Conservation (phyloP, 2,888 invertebrate genomes). For the Steinernema scapterisci region DNA sequence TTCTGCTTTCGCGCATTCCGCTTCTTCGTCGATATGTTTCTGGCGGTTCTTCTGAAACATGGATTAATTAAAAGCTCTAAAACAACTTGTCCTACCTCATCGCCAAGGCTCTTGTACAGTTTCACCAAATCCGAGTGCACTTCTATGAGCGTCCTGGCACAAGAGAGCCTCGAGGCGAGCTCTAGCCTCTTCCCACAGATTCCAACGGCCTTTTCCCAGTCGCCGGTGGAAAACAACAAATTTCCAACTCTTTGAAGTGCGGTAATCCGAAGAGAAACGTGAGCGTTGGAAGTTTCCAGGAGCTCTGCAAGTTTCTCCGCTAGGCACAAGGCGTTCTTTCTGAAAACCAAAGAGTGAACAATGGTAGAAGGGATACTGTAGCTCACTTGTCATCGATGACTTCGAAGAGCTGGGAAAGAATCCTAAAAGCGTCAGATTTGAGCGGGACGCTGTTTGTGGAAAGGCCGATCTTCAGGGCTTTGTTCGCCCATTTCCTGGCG, state of each 20-base stretch:
- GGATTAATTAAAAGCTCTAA: background rate
- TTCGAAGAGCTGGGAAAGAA: constrained; percentile 24
- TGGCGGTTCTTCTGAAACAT: constrained; percentile 28
- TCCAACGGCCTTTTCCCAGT: constrained; percentile 35
- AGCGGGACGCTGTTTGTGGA: background rate
- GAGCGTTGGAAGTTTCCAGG: background rate
- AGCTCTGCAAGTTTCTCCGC: constrained; percentile 23
- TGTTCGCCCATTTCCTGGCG: constrained; percentile 27
- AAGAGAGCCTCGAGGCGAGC: constrained; percentile 21
- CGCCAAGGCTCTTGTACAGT: constrained; percentile 31
- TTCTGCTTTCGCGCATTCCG: background rate
- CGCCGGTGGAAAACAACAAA: constrained; percentile 34
- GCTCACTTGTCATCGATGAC: constrained; percentile 2
- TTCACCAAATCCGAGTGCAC: constrained; percentile 31
- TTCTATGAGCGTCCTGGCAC: constrained; percentile 1
- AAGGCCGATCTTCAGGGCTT: constrained; percentile 15
- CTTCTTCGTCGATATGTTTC: constrained; percentile 27
- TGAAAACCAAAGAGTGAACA: constrained; percentile 6
- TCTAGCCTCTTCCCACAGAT: constrained; percentile 28
- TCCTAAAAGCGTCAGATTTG: constrained; percentile 20
- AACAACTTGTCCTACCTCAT: constrained; percentile 3
- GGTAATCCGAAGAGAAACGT: constrained; percentile 2
- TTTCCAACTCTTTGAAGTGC: constrained; percentile 25
- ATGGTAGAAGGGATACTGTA: background rate
- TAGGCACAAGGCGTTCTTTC: constrained; percentile 33